These are phyloP conservation scores for Menura novaehollandiae DNA, from an alignment of 2,113 vertebrate genomes.

Conservation along the genomic window DNA sequence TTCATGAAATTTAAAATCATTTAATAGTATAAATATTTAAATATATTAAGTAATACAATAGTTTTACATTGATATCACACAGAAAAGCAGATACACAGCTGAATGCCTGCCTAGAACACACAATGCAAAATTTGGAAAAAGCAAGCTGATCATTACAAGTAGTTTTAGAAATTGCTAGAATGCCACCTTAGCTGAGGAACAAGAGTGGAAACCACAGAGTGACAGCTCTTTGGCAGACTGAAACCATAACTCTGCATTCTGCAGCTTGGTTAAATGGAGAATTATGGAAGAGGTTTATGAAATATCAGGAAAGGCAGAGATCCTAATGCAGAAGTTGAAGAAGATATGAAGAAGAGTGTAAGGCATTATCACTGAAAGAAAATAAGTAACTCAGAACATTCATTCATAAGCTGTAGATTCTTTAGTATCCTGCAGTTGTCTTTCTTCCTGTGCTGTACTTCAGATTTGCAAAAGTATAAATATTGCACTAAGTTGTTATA, in stretches of 20 bases:
- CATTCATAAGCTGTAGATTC: not conserved
- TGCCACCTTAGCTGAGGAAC: not conserved
- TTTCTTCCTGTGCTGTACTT: not conserved
- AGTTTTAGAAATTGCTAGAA: not conserved
- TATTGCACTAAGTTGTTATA: not conserved
- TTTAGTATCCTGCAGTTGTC: not conserved
- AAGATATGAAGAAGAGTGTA: not conserved
- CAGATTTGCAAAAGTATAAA: not conserved
- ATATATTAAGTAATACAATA: not conserved
- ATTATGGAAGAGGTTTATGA: conserved; percentile 17
- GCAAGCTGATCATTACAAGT: not conserved
- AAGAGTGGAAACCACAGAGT: conserved; percentile 10
- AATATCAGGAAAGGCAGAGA: conserved; percentile 2
- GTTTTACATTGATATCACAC: not conserved
- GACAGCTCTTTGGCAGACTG: conserved; percentile 21
- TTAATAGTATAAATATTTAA: not conserved
- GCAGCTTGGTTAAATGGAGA: not conserved
- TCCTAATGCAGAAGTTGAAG: not conserved
- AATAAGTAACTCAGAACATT: not conserved
- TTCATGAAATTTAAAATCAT: not conserved
- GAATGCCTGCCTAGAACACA: not conserved
- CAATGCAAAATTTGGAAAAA: not conserved
- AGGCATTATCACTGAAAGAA: not conserved
- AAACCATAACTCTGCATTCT: conserved; percentile 34
- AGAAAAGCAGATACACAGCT: not conserved